Evolutionary conservation across 1,140 invertebrate species (phyloP).

Genomic region (Homarus americanus): DNA sequence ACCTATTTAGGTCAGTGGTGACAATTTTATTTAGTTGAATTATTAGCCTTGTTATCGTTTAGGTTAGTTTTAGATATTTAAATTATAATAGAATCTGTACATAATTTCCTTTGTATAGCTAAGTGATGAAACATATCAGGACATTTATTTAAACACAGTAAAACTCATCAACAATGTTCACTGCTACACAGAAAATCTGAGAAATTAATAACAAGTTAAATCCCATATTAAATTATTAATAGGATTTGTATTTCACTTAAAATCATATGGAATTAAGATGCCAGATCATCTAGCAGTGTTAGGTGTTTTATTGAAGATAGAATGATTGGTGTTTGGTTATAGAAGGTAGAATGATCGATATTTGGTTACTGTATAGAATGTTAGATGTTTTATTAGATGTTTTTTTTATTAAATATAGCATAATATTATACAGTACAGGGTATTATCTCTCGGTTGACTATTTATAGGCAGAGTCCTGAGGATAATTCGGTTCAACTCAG

Average conservation of each 20-base stretch:
- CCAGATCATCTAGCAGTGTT: too few species aligned
- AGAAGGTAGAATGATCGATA: background rate
- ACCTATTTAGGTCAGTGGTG: background rate
- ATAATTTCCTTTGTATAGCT: background rate
- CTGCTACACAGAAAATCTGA: background rate
- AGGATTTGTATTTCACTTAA: too few species aligned
- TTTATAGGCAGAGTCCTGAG: background rate
- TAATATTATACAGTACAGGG: background rate
- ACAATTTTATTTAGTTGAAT: background rate
- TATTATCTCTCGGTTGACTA: background rate
- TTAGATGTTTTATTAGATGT: background rate
- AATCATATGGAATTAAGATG: too few species aligned
- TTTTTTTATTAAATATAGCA: background rate
- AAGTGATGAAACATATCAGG: background rate
- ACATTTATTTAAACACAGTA: background rate
- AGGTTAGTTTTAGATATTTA: background rate
- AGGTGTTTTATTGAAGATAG: too few species aligned
- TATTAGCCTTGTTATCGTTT: too few species aligned
- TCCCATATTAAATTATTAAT: too few species aligned
- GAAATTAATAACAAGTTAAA: too few species aligned
- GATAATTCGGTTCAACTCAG: constrained; percentile 12
- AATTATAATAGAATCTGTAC: background rate
- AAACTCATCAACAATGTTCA: background rate
- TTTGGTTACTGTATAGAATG: background rate
- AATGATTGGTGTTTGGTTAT: background rate